Evolutionary conservation across 2,888 invertebrate genomes (phyloP), one percentile per base, ranked within the genome.

Genomic region (Eristalis tenax): DNA sequence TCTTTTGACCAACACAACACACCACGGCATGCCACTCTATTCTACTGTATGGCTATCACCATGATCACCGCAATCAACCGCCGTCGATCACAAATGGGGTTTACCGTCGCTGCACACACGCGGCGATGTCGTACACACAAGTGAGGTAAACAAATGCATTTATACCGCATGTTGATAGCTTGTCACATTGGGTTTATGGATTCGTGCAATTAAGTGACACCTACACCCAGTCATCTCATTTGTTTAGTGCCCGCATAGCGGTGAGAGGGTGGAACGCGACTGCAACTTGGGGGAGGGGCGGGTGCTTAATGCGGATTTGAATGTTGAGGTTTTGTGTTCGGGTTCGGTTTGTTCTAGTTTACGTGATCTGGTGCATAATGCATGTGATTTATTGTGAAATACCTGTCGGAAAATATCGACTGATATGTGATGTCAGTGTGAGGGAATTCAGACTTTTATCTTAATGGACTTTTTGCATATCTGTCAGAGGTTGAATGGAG

Each of bases 181-280:
- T 83, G 87, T 83, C 83, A 76, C 76, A 70, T 79, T 83, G 83
- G 40, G 79, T 83, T 87, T 87, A 87, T 87, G 83, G 79, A 69
- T 80, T 83, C 83, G 76, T 87, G 83, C 87, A 87, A 83, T 87
- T 87, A 87, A 78, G 66, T 83, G 86, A 86, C 86, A 86, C 86
- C 86, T 86, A 86, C 86, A 75, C 76, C 61, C 50, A 50, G 50
- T 50, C 50, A 50, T 50, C 50, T 50, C 50, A 50, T 50, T 50
- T 50, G 57, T 66, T 38, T 50, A n/a, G n/a, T n/a, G n/a, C n/a
- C n/a, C n/a, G n/a, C 13, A 13, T 2, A 2, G 13, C 18, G 18
- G 40, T 63, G 63, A 56, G 70, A 50, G 69, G n/a, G 15, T 6
- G 11, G 35, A 57, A n/a, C n/a, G 18, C 0, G 23, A 23, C n/a